Evolutionary conservation across 92 coral and sea anemone genomes (phyloP), one percentile per base, ranked within the genome.

Genomic region (Siderastrea radians): DNA sequence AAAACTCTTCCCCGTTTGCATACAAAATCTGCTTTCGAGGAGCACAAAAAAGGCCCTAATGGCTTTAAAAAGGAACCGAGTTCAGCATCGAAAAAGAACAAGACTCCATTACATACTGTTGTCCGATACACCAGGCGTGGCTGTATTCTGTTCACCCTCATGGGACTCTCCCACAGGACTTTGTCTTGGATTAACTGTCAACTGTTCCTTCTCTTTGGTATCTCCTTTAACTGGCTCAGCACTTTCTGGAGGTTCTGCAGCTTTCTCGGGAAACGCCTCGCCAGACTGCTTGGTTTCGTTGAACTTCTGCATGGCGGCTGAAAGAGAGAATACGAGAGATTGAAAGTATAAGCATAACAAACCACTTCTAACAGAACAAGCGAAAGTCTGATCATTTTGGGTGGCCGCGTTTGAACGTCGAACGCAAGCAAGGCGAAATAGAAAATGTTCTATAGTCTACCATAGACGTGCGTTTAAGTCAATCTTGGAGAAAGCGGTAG

Each of bases 281-380:
- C 19, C 73, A 47, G 87, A 38, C 17, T 84, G 80, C 73, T 84
- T 74, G 44, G 87, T 16, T 64, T 84, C 80, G 43, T 49, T 74
- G 73, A 84, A 90, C 74, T 90, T 90, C 77, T 90, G 90, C 93
- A 90, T 90, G 17, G 93, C 93, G 46, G 90, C 93, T 90, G 59
- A n/a, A 67, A 67, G 65, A 9, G 43, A 80, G 19, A 61, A 16
- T n/a, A 61, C 14, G 17, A 84, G 50, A 51, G 52, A 16, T 1
- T 14, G 7, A 50, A 51, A 3, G 57, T 60, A 12, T 15, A 63
- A 26, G 38, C 38, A 26, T 26, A 26, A 26, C 38, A 26, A 26
- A 26, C 38, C 38, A 26, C 38, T 26, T 26, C 43, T 51, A 2
- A 4, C 6, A 54, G 69, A 13, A 55, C 12, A 55, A 55, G 61